Evolutionary conservation across 2,888 invertebrate species (phyloP), one percentile per base, ranked within the genome.

Genomic region (Cremastobaeus sp.): DNA sequence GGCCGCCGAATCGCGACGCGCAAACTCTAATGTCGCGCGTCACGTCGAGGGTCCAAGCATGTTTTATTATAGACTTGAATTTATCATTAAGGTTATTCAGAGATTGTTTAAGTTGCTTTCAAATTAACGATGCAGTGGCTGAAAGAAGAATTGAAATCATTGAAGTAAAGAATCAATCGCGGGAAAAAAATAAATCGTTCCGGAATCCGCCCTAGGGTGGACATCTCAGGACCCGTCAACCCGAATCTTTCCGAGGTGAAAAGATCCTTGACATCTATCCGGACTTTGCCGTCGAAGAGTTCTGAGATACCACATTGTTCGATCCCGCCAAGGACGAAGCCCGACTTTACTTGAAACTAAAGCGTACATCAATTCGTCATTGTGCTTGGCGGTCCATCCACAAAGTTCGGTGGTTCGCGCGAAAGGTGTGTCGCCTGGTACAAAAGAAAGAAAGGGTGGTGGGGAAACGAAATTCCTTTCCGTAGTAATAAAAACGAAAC

Each of bases 1-100:
- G 74, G 70, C 74, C 74, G 65, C 65, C 74, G 74, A 74, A 74
- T 60, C 74, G 74, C 74, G 74, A 70, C 50, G 60, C 70, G 69
- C 74, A 17, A 4, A 28, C 41, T 20, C 43, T 34, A n/a, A 34
- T 2, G 9, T 30, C 35, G 34, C 62, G 66, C 70, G 25, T 52
- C 74, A 66, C 74, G 74, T 66, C 70, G 70, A 62, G 69, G 74
- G 65, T 66, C 74, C 66, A 45, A 39, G 28, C 30, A 54, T 48
- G 41, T 64, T 74, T 41, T 57, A 55, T 64, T 21, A 21, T n/a
- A n/a, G n/a, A n/a, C n/a, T n/a, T n/a, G n/a, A n/a, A n/a, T 57
- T 69, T 55, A 62, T 59, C 30, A 28, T 66, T 28, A n/a, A 43
- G 34, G 18, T 52, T 21, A 39, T 39, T 59, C 35, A 18, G 15